phyloP scores from a whole-genome alignment of 2,113 vertebrate genomes.

The Aplodontia rufa region DNA sequence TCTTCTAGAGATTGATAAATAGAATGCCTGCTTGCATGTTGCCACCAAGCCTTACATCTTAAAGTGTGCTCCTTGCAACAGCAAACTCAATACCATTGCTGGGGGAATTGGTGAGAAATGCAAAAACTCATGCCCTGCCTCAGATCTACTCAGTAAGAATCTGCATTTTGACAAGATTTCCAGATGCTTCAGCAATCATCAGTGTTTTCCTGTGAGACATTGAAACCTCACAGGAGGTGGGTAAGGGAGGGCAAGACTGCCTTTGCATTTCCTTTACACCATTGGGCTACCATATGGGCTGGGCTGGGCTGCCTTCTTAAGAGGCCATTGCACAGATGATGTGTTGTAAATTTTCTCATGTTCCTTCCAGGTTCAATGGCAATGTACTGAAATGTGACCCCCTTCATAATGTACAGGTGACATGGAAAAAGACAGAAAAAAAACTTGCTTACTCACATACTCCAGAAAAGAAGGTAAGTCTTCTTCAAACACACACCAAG shows the following conservation, averaged over 20 bases:
- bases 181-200: fast-evolving
- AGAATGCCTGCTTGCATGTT: background rate
- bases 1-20: background rate
- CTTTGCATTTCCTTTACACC: background rate
- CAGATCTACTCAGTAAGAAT: background rate
- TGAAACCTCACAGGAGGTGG: background rate
- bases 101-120: background rate
- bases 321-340: background rate
- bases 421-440: background rate
- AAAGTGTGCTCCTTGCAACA: background rate
- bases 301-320: background rate
- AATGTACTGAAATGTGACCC: background rate
- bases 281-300: background rate
- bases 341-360: background rate
- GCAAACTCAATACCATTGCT: fast-evolving
- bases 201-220: too few relatives aligned
- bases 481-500: background rate
- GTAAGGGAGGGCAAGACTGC: background rate
- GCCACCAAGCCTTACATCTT: background rate
- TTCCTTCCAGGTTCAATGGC: background rate
- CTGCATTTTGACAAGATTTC: background rate
- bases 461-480: background rate
- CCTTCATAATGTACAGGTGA: background rate
- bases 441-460: background rate
- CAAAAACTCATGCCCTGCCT: background rate